Conservation (phyloP, 2,888 invertebrate species). For the Petrophora chlorosata region DNA sequence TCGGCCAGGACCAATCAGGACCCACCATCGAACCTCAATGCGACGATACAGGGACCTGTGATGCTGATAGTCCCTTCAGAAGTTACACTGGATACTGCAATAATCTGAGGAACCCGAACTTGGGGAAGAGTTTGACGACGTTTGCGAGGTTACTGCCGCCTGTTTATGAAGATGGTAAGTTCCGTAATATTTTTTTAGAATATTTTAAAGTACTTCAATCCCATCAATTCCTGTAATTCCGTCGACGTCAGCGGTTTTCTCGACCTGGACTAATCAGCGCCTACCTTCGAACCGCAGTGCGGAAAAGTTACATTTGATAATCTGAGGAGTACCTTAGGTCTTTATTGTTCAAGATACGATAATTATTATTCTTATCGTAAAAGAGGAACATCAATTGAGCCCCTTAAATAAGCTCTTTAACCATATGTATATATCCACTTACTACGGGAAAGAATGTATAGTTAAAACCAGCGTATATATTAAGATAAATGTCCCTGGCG, state of each 20-base stretch:
- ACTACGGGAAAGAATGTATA: no score
- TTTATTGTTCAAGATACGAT: no score
- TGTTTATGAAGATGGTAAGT: conserved; percentile 92
- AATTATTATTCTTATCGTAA: no score
- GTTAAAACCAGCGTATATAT: no score
- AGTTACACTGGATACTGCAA: conserved; percentile 94
- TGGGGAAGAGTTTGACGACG: conserved; percentile 93
- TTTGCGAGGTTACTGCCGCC: conserved; percentile 93
- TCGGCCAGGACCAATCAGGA: conserved; percentile 84
- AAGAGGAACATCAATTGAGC: no score
- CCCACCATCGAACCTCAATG: conserved; percentile 88
- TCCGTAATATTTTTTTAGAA: neutral
- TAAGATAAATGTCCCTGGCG: no score
- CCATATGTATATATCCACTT: no score
- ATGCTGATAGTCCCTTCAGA: conserved; percentile 87
- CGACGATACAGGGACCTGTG: conserved; percentile 88
- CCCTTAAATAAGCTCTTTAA: no score
- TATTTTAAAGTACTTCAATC: no score
- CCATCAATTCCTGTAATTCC: conserved; percentile 90
- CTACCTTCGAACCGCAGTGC: conserved; percentile 87
- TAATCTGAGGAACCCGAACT: conserved; percentile 91
- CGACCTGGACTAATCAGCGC: conserved; percentile 82
- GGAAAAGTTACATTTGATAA: no score
- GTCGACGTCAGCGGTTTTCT: conserved; percentile 90
- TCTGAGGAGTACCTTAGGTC: no score